Percentiles rank a stretch among this genome's conserved stretches.
phyloP scores from a whole-genome alignment of 1,140 invertebrate species.

The Danaus plexippus region DNA sequence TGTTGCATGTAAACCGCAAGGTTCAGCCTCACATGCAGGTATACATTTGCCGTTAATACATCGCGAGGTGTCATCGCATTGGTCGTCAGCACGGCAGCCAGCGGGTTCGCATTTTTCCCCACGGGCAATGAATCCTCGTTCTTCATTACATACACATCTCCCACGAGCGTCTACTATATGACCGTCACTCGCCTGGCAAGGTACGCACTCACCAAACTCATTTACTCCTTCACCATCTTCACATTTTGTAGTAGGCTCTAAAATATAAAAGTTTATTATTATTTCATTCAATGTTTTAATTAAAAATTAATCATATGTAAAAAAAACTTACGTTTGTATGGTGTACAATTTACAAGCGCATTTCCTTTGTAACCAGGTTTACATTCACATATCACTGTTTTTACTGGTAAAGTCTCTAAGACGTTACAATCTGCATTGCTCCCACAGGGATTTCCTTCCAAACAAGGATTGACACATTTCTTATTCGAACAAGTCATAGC shows the following conservation, averaged over 20 bases:
- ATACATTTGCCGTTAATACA: constrained; percentile 83
- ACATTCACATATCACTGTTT: constrained; percentile 92
- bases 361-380: constrained; percentile 87
- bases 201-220: constrained; percentile 81
- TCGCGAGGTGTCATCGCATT: constrained; percentile 84
- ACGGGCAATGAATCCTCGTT: constrained; percentile 81
- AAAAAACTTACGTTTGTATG: constrained; percentile 72
- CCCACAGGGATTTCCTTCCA: constrained; percentile 84
- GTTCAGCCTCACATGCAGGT: constrained; percentile 78
- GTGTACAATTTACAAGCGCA: constrained; percentile 82
- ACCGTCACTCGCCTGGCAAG: constrained; percentile 80
- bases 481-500: constrained; percentile 86
- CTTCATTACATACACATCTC: constrained; percentile 84
- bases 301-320: too few relatives aligned
- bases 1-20: constrained; percentile 83
- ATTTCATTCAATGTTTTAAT: too few relatives aligned
- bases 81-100: constrained; percentile 80
- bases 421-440: constrained; percentile 86
- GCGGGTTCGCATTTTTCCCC: constrained; percentile 85
- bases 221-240: constrained; percentile 79
- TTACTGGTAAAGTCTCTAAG: constrained; percentile 84
- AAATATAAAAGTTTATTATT: constrained; percentile 13
- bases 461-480: constrained; percentile 88
- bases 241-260: constrained; percentile 47
- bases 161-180: constrained; percentile 82